phyloP scores from a whole-genome alignment of 2,888 invertebrate species.

The Steromphala cineraria region DNA sequence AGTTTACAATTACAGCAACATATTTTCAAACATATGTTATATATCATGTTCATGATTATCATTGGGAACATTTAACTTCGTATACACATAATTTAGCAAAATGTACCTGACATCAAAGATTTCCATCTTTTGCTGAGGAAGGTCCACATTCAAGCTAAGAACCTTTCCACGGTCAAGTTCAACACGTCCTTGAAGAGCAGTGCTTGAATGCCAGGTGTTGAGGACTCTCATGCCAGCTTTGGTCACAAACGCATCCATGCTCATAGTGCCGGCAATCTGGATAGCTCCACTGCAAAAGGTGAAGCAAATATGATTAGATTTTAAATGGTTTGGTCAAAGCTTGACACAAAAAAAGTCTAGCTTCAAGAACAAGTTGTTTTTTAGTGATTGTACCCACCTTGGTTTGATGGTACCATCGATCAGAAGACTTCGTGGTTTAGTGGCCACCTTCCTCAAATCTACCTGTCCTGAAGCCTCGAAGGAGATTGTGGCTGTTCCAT shows the following conservation, averaged over 20 bases:
- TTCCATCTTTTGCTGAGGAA: slow-evolving; percentile 90
- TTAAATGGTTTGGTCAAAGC: too few relatives aligned
- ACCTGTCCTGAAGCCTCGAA: slow-evolving; percentile 88
- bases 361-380: not conserved
- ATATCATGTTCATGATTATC: not conserved
- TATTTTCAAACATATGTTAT: not conserved
- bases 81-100: too few relatives aligned
- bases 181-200: slow-evolving; percentile 85
- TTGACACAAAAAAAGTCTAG: too few relatives aligned
- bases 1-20: too few relatives aligned
- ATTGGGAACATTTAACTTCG: not conserved
- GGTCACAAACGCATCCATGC: slow-evolving; percentile 87
- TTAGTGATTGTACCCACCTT: slow-evolving; percentile 78
- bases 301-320: too few relatives aligned
- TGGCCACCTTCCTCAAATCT: slow-evolving; percentile 79
- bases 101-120: slow-evolving; percentile 83
- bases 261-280: slow-evolving; percentile 89
- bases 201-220: slow-evolving; percentile 89
- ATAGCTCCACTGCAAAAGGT: slow-evolving; percentile 83
- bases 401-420: slow-evolving; percentile 88
- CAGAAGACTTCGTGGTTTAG: slow-evolving; percentile 79
- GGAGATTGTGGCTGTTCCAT: slow-evolving; percentile 90
- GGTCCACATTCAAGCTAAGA: slow-evolving; percentile 84
- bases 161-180: slow-evolving; percentile 83
- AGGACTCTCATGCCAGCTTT: slow-evolving; percentile 88